Evolutionary conservation across 2,888 invertebrate species (phyloP).

Genomic region (Heliconius charithonia): DNA sequence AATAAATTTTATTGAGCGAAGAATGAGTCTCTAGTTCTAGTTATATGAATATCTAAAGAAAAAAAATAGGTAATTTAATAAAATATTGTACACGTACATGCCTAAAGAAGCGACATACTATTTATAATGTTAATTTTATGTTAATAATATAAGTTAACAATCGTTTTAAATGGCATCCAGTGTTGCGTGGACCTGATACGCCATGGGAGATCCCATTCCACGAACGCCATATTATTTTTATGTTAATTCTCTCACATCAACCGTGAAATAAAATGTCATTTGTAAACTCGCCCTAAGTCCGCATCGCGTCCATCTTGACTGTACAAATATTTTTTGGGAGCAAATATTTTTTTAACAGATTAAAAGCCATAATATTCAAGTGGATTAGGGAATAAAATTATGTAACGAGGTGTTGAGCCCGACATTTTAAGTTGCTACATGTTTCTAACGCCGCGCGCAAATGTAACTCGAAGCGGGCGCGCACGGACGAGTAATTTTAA

Average conservation of each 20-base stretch:
- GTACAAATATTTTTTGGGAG: slow-evolving; percentile 38
- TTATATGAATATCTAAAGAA: not conserved
- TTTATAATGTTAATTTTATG: not conserved
- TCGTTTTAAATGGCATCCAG: slow-evolving; percentile 67
- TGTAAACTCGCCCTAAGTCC: slow-evolving; percentile 37
- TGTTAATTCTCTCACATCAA: slow-evolving; percentile 68
- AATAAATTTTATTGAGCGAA: too few relatives aligned
- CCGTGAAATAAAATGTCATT: slow-evolving; percentile 59
- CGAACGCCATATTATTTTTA: slow-evolving; percentile 78
- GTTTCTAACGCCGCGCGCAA: slow-evolving; percentile 57
- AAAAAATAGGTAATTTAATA: not conserved
- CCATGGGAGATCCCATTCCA: slow-evolving; percentile 63
- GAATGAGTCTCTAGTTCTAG: too few relatives aligned
- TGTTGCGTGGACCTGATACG: slow-evolving; percentile 54
- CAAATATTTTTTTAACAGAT: slow-evolving; percentile 30
- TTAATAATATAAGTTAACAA: slow-evolving; percentile 59
- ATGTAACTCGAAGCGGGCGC: slow-evolving; percentile 56
- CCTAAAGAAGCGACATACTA: too few relatives aligned
- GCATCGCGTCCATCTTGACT: slow-evolving; percentile 38
- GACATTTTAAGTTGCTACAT: slow-evolving; percentile 46
- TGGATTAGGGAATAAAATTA: slow-evolving; percentile 44
- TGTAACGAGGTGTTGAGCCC: slow-evolving; percentile 44
- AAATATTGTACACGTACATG: not conserved
- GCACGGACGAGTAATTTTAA: slow-evolving; percentile 81
- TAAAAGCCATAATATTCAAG: slow-evolving; percentile 30